These are phyloP conservation scores for Leguminivora glycinivorella DNA, from an alignment of 1,140 invertebrate species.

Conservation along the genomic window DNA sequence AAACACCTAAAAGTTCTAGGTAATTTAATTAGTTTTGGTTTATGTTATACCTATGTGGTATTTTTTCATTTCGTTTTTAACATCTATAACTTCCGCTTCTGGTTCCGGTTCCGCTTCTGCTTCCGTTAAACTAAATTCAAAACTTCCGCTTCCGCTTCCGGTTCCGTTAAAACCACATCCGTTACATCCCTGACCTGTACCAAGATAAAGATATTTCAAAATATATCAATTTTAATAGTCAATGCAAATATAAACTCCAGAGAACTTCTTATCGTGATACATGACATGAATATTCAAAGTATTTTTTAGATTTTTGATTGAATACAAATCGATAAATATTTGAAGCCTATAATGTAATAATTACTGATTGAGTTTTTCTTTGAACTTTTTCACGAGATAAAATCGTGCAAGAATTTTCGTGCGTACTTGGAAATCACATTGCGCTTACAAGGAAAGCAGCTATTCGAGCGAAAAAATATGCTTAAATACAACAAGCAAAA, in stretches of 20 bases:
- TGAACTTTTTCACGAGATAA: neutral
- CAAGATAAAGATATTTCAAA: slow-evolving; percentile 3
- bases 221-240: slow-evolving; percentile 21
- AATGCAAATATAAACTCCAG: neutral
- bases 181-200: slow-evolving; percentile 22
- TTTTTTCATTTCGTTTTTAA: too few relatives aligned
- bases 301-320: neutral
- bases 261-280: neutral
- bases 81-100: too few relatives aligned
- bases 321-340: neutral
- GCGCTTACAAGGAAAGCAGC: slow-evolving; percentile 24
- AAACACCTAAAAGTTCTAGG: too few relatives aligned
- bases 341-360: neutral
- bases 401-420: slow-evolving; percentile 9
- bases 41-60: too few relatives aligned
- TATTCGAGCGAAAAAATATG: slow-evolving; percentile 17
- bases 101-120: too few relatives aligned
- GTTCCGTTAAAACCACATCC: too few relatives aligned
- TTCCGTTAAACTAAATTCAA: too few relatives aligned
- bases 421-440: slow-evolving; percentile 21
- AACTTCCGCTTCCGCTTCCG: too few relatives aligned
- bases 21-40: too few relatives aligned
- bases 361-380: slow-evolving; percentile 8
- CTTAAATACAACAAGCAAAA: neutral
- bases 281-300: slow-evolving; percentile 5